Base-by-base conservation (phyloP, 1,140 invertebrate species). In the Matsumurasca onukii region DNA sequence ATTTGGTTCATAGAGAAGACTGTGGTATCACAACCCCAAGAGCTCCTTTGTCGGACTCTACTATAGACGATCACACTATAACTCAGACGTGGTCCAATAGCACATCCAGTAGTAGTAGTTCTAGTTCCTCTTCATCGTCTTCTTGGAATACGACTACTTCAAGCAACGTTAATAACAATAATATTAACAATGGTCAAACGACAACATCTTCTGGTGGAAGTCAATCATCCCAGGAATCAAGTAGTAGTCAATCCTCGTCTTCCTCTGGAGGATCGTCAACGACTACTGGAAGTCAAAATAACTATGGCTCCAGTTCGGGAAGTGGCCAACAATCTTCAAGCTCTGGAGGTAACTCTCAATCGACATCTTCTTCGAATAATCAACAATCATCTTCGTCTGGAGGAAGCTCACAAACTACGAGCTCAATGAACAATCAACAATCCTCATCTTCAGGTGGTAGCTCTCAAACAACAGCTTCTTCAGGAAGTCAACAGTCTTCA, bases 1-100 rank as follows among this genome's bases (percentile, higher is more conserved):
- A 80, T 76, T 80, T 82, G 49, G 79, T 85, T 9, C 80, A 82
- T 52, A 77, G 74, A 67, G 24, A n/a, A 20, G 75, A 75, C 39
- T 73, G 72, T 66, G 69, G 72, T 12, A 27, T 67, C 27, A 34
- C 72, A 1, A 70, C 72, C 0, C 69, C 69, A 25, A 67, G 34
- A 39, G 45, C 24, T 48, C 52, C 1, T 48, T 69, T 72, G 31
- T 73, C 73, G 12, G 73, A 73, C 31, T 69, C 73, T 0, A 68
- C 72, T 15, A 31, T 71, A 25, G 51, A 64, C 30, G 69, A 63
- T 52, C 64, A 30, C 2, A 71, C 70, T 39, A 63, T 71, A n/a
- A 73, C 69, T 12, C 31, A 62, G 20, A 67, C 69, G 13, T 72
- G 70, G 68, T 70, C 71, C 20, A 71, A 71, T 65, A 67, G 59